Conservation (phyloP, 1,140 invertebrate genomes). For the Pseudomyrmex gracilis region DNA sequence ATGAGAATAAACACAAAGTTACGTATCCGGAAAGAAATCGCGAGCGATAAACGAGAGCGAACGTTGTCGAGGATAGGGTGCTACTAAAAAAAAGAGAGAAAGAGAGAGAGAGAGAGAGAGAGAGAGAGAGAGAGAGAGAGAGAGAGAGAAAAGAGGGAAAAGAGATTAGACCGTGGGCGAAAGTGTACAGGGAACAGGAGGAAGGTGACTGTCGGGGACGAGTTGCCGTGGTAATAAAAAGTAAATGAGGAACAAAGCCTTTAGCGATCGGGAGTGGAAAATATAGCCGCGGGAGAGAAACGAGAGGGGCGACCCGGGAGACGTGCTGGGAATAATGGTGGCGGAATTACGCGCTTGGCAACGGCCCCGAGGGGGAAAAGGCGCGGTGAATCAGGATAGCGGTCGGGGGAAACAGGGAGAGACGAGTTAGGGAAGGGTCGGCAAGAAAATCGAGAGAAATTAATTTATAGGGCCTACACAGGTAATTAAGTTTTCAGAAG, state of each 20-base stretch:
- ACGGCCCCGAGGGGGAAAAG: constrained; percentile 60
- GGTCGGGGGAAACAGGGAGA: constrained; percentile 47
- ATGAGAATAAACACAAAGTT: constrained; percentile 20
- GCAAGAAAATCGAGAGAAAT: constrained; percentile 83
- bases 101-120: not conserved
- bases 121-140: too few relatives aligned
- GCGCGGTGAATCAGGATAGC: constrained; percentile 50
- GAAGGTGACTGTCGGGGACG: constrained; percentile 39
- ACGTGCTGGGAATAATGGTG: constrained; percentile 85
- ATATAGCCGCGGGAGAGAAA: constrained; percentile 65
- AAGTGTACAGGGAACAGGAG: constrained; percentile 23
- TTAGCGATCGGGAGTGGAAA: constrained; percentile 68
- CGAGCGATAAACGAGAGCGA: constrained; percentile 33
- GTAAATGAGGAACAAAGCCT: constrained; percentile 84
- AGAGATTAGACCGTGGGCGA: not conserved
- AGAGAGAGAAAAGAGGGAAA: not conserved
- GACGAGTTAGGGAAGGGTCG: constrained; percentile 30
- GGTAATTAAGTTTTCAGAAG: constrained; percentile 85
- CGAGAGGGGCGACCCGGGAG: constrained; percentile 75
- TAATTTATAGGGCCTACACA: constrained; percentile 85
- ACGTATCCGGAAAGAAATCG: not conserved
- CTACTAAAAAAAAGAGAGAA: constrained; percentile 51
- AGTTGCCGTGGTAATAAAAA: constrained; percentile 81
- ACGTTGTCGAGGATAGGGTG: constrained; percentile 53
- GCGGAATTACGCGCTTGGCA: constrained; percentile 80